Conservation (phyloP, 2,113 vertebrate species). For the Catharus minimus region DNA sequence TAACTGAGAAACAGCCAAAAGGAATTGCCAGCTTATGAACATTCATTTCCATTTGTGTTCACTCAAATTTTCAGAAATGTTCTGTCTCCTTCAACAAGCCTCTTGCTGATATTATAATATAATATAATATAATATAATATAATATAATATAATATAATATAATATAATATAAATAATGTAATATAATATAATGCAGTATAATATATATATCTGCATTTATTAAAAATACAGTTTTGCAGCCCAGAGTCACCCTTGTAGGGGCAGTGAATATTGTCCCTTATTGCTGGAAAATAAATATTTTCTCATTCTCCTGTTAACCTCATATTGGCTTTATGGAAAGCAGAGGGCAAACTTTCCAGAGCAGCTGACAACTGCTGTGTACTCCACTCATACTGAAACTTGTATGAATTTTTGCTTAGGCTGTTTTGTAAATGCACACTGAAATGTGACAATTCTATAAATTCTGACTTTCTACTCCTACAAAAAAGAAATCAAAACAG, state of each 20-base stretch:
- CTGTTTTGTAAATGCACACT: not conserved
- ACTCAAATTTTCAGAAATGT: not conserved
- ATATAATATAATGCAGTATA: not conserved
- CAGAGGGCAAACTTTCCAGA: not conserved
- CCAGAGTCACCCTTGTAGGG: not conserved
- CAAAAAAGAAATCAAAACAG: not conserved
- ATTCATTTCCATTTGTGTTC: not conserved
- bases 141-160: not conserved
- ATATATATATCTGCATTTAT: not conserved
- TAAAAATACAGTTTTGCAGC: not conserved
- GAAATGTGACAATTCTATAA: not conserved
- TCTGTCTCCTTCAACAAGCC: not conserved
- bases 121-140: too few relatives aligned
- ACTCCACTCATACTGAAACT: accelerated
- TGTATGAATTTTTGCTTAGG: not conserved
- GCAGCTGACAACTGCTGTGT: not conserved
- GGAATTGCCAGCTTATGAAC: not conserved
- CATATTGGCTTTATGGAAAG: not conserved
- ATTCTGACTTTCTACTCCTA: not conserved
- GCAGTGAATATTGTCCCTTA: not conserved
- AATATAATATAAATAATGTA: too few relatives aligned
- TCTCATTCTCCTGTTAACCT: not conserved
- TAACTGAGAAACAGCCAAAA: not conserved
- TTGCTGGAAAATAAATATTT: not conserved
- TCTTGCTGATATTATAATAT: not conserved